Percentiles rank a stretch among this genome's conserved stretches.
Conservation (phyloP, 2,888 invertebrate genomes). For the Elgonia sp. region DNA sequence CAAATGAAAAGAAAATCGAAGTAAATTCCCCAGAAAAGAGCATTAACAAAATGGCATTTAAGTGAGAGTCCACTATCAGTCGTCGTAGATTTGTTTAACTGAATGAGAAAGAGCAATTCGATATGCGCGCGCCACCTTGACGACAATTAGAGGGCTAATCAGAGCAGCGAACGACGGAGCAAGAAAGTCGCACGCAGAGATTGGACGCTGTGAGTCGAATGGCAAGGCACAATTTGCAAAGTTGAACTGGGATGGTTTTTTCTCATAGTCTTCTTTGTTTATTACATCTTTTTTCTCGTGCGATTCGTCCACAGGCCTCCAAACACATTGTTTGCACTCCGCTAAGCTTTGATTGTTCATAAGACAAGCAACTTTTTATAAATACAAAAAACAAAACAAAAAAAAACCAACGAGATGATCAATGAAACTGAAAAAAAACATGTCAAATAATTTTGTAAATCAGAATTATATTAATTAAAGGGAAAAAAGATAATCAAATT, state of each 20-base stretch:
- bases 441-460: background rate
- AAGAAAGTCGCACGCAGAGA: constrained; percentile 74
- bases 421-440: constrained; percentile 2
- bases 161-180: constrained; percentile 78
- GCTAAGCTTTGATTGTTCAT: constrained; percentile 84
- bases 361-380: constrained; percentile 54
- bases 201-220: constrained; percentile 51
- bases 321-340: constrained; percentile 96
- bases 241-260: constrained; percentile 62
- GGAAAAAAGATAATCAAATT: constrained; percentile 24
- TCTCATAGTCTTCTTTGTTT: constrained; percentile 25
- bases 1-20: constrained; percentile 7
- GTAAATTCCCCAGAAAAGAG: constrained; percentile 16
- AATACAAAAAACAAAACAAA: background rate
- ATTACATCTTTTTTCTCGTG: constrained; percentile 70
- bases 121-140: constrained; percentile 66
- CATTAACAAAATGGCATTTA: constrained; percentile 59
- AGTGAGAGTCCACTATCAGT: constrained; percentile 56
- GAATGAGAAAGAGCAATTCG: constrained; percentile 40
- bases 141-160: constrained; percentile 74
- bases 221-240: constrained; percentile 74
- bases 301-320: constrained; percentile 89
- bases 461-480: background rate
- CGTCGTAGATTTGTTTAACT: constrained; percentile 38
- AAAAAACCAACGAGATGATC: constrained; percentile 75